Percentiles rank a stretch among this genome's conserved stretches.
These are phyloP conservation scores for Hypanus sabinus DNA, from an alignment of 2,113 vertebrate species.

Conservation along the genomic window DNA sequence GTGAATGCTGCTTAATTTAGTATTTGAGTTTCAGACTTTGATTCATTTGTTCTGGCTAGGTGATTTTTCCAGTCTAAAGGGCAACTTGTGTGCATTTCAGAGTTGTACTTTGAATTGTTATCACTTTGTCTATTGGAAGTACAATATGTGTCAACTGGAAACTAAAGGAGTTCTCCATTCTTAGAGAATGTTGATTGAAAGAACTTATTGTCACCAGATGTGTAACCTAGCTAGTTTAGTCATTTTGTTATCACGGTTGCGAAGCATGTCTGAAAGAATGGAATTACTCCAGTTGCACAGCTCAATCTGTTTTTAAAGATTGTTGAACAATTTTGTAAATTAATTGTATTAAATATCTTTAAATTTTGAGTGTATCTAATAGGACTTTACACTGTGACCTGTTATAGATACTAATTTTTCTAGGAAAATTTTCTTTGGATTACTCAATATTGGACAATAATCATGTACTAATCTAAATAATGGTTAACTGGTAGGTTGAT, in stretches of 20 bases:
- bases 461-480: background rate
- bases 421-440: background rate
- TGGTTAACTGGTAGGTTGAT: background rate
- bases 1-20: background rate
- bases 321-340: background rate
- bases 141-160: background rate
- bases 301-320: background rate
- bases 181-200: background rate
- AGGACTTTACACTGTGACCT: background rate
- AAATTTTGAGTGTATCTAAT: background rate
- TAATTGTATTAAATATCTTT: background rate
- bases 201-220: slow-evolving; percentile 16
- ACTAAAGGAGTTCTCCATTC: background rate
- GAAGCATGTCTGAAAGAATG: background rate
- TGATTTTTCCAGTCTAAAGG: background rate
- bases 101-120: background rate
- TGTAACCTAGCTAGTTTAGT: background rate
- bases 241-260: slow-evolving; percentile 4
- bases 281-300: background rate
- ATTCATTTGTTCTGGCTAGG: background rate
- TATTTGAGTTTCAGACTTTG: background rate
- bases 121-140: background rate
- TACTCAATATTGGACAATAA: background rate
- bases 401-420: background rate
- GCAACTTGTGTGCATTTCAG: too few species aligned